Base-by-base conservation (phyloP, 2,113 vertebrate genomes). In the Atherinomorus stipes region DNA sequence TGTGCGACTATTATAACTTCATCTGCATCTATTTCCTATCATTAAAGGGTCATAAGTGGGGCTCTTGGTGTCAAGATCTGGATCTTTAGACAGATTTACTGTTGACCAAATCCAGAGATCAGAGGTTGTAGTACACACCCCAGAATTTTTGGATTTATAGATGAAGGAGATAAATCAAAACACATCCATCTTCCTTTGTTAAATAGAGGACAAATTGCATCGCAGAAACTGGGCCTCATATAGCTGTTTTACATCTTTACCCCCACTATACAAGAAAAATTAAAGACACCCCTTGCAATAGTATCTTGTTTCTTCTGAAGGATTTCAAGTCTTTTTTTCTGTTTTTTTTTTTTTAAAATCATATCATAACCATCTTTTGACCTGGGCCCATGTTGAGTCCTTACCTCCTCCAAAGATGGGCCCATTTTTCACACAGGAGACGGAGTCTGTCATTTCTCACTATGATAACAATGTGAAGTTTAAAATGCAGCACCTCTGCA, bases 41-140 rank as follows among this genome's bases (percentile, higher is more conserved):
- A 71, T 74, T 69, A 75, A 25, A 56, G 23, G 74, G 71, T 85
- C 78, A 21, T 47, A 50, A 57, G 21, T 52, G 54, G 54, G 23
- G 52, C 21, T 31, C 12, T 73, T 28, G 22, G 26, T 50, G 65
- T 74, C 71, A 63, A 44, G 19, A 44, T 45, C 51, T 21, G 79
- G 26, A 63, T 70, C 62, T 62, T 59, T 31, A 11, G 25, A 58
- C 8, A 64, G 45, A 65, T 78, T 62, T 71, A 76, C 67, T 56
- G n/a, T 53, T 61, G 19, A 63, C 13, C 28, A 45, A 71, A 75
- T 63, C 5, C 53, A 31, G 57, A 63, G 71, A 26, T 66, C 34
- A 73, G 52, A 64, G 72, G 59, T 85, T 50, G 10, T 21, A n/a
- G 12, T 12, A 4, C 61, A 71, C 53, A 0, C 53, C 64, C 51